Evolutionary conservation across 2,888 invertebrate genomes (phyloP).

Genomic region (Drosophila nr. medialis): DNA sequence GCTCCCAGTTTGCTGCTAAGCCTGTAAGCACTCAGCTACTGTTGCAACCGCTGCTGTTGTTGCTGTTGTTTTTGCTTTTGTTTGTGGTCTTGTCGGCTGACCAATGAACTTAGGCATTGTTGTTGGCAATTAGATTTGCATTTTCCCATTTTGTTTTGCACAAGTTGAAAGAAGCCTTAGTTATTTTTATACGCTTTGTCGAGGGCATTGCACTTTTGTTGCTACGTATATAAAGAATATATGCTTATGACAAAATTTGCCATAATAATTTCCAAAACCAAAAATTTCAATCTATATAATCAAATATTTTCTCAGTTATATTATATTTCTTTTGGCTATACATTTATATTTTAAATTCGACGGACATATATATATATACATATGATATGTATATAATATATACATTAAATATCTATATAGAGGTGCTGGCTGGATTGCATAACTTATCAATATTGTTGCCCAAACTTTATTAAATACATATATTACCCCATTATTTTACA

Average conservation of each 20-base stretch:
- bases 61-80: background rate
- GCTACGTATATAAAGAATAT: background rate
- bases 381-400: too few species aligned
- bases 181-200: conserved; percentile 34
- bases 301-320: background rate
- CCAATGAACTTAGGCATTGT: conserved; percentile 72
- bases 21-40: conserved; percentile 14
- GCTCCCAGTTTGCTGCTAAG: conserved; percentile 13
- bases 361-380: background rate
- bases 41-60: conserved; percentile 2
- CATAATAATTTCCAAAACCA: background rate
- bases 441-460: background rate
- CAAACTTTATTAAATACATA: background rate
- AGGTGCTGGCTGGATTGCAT: background rate
- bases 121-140: conserved; percentile 63
- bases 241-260: background rate
- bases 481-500: background rate
- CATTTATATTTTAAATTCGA: background rate
- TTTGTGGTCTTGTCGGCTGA: conserved; percentile 47
- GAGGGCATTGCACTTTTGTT: background rate
- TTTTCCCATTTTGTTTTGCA: conserved; percentile 54
- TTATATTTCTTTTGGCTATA: background rate
- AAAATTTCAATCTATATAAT: background rate
- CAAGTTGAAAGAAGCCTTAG: conserved; percentile 50
- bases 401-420: background rate